Evolutionary conservation across 1,140 invertebrate genomes (phyloP).

Genomic region (Galleria mellonella): DNA sequence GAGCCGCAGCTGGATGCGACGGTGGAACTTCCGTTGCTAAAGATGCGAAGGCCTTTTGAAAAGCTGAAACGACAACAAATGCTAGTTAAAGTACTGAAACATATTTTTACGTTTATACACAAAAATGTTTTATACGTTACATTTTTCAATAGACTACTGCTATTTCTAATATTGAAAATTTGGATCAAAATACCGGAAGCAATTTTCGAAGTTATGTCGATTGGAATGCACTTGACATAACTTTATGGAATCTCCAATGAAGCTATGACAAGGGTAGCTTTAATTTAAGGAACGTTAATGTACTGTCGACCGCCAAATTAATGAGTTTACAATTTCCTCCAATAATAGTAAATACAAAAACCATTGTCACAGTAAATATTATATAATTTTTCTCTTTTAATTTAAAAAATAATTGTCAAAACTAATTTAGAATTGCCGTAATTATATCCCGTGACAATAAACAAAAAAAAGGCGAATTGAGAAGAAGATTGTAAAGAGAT

Average conservation of each 20-base stretch:
- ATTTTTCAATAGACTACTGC: slow-evolving; percentile 1
- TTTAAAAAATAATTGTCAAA: too few relatives aligned
- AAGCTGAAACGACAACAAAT: slow-evolving; percentile 50
- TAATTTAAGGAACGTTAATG: slow-evolving; percentile 8
- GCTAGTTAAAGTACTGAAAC: neutral
- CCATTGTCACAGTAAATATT: too few relatives aligned
- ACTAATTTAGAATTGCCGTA: too few relatives aligned
- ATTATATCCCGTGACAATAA: too few relatives aligned
- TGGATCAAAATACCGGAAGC: slow-evolving; percentile 38
- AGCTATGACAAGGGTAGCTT: slow-evolving; percentile 20
- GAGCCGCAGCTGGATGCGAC: slow-evolving; percentile 76
- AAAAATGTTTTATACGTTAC: slow-evolving; percentile 3
- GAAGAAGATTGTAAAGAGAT: too few relatives aligned
- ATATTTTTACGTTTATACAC: neutral
- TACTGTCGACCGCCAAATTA: too few relatives aligned
- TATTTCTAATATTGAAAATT: too few relatives aligned
- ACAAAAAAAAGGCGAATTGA: too few relatives aligned
- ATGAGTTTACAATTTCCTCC: too few relatives aligned
- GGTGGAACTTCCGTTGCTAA: slow-evolving; percentile 66
- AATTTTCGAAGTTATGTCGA: slow-evolving; percentile 3
- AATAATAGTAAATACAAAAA: too few relatives aligned
- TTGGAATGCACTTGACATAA: slow-evolving; percentile 37
- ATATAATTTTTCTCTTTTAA: too few relatives aligned
- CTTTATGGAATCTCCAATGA: slow-evolving; percentile 14
- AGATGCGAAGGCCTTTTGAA: slow-evolving; percentile 67